A percentile compares a stretch with the other conserved stretches of the same genome.
phyloP scores from a whole-genome alignment of 2,797 vertebrate species.

The Parotocinclus haroldoi region DNA sequence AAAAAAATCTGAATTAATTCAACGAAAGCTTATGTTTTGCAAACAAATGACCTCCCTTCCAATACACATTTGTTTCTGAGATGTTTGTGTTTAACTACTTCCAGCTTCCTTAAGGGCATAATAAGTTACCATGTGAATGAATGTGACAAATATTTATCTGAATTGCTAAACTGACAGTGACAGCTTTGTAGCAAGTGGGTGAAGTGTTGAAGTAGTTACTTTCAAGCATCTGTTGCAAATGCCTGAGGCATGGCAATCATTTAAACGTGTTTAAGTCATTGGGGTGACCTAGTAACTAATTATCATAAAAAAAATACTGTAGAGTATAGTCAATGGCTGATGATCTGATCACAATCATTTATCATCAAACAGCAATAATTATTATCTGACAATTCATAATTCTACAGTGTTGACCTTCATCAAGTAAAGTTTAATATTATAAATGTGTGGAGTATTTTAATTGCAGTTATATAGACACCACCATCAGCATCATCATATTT shows the following conservation, averaged over 20 bases:
- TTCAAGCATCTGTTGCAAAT: background rate
- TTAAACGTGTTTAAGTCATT: background rate
- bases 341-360: no score
- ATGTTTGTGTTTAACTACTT: background rate
- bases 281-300: no score
- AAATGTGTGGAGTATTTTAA: no score
- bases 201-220: background rate
- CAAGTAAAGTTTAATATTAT: no score
- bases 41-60: background rate
- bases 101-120: background rate
- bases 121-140: background rate
- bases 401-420: no score
- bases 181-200: background rate
- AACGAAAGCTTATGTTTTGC: slow-evolving; percentile 3
- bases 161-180: background rate
- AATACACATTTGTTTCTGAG: background rate
- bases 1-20: slow-evolving; percentile 18
- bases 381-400: no score
- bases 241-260: slow-evolving; percentile 1
- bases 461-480: no score
- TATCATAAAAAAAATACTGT: no score
- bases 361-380: no score
- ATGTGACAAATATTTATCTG: background rate
- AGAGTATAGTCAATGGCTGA: no score
- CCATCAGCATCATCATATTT: no score